Evolutionary conservation across 2,797 vertebrate species (phyloP), one percentile per base, ranked within the genome.

Genomic region (Bradypus variegatus): DNA sequence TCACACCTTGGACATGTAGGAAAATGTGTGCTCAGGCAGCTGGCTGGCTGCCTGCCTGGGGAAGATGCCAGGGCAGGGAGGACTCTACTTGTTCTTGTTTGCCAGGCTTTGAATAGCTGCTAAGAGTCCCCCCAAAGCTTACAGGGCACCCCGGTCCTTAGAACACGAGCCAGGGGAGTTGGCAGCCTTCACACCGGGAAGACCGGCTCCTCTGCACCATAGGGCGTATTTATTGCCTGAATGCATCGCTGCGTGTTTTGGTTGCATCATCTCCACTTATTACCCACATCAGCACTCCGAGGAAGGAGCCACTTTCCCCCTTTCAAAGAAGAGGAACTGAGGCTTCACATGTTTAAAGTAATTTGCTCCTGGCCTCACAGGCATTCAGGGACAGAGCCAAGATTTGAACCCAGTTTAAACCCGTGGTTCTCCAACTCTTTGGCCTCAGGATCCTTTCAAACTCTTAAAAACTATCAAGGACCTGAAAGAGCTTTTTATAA

Each of bases 1-100:
- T 95, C 95, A 96, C 94, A 96, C 95, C 95, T 96, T 91, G 95
- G 96, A 95, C 96, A 96, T 95, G 95, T 88, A 97, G 95, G 96
- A 81, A 96, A 95, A 78, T 95, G 95, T 96, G 94, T 89, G 94
- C 94, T 96, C 90, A 92, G 88, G 50, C 94, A 95, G 89, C 89
- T 96, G 96, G 95, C 94, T 0, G 10, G 4, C 7, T 0, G 94
- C 95, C 96, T 21, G 64, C 88, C 94, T 90, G 95, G 95, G 96
- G 91, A 94, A 60, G 48, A 55, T 88, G 92, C 95, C 95, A 96
- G 79, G 87, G 91, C 82, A 93, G 85, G 75, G 86, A 50, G 75
- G 86, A 50, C 91, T 92, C 9, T 13, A 77, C 79, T 55, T 84
- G 60, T 41, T 88, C 91, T 92, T 88, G 72, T 91, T 93, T 88